Conservation (phyloP, 2,113 vertebrate species). For the Tragelaphus buxtoni region DNA sequence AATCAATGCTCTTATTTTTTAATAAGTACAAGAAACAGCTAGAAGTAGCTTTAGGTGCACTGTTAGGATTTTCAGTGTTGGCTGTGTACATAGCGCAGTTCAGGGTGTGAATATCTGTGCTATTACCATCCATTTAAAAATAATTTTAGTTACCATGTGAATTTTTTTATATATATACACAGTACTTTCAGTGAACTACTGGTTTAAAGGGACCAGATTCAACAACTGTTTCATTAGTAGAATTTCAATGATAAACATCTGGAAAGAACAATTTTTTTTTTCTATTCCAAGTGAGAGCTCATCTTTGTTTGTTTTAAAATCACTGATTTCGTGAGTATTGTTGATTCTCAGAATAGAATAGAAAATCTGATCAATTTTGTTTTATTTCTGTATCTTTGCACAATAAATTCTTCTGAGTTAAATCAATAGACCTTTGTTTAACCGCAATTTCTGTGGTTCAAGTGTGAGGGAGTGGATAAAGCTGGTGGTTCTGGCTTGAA, state of each 20-base stretch:
- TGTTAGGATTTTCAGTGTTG: background rate
- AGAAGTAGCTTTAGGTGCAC: background rate
- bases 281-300: background rate
- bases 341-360: background rate
- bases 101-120: background rate
- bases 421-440: background rate
- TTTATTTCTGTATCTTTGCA: background rate
- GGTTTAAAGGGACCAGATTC: background rate
- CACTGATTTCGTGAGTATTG: background rate
- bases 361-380: background rate
- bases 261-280: background rate
- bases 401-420: background rate
- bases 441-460: background rate
- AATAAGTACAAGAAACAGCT: background rate
- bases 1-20: background rate
- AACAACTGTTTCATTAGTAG: slow-evolving; percentile 8
- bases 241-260: background rate
- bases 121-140: background rate
- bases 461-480: background rate
- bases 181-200: background rate
- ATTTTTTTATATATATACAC: background rate
- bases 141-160: background rate
- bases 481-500: background rate
- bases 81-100: background rate
- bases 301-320: background rate